A percentile compares a stretch with the other conserved stretches of the same genome.
phyloP scores from a whole-genome alignment of 2,888 invertebrate species.

The Nymphalis polychloros region DNA sequence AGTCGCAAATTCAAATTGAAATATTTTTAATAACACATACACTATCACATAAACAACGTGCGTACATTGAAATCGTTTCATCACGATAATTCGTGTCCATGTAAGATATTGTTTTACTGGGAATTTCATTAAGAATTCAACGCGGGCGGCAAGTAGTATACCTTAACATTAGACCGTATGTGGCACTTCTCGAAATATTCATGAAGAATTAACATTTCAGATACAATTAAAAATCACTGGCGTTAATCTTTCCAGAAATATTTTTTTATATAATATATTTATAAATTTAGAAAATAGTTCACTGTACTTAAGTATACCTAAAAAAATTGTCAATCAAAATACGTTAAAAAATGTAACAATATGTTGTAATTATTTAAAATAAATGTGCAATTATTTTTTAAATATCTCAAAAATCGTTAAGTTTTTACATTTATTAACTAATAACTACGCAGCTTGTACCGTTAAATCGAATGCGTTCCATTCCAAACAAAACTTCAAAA shows the following conservation, averaged over 20 bases:
- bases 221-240: background rate
- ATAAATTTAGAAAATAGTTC: too few species aligned
- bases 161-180: background rate
- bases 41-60: conserved; percentile 12
- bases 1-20: background rate
- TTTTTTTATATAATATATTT: background rate
- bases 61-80: conserved; percentile 30
- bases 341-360: too few species aligned
- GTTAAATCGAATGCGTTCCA: conserved; percentile 1
- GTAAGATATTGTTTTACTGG: conserved; percentile 14
- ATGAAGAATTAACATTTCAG: background rate
- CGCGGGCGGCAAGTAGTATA: background rate
- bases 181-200: background rate
- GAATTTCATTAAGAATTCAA: conserved; percentile 22
- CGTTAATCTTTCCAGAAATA: too few species aligned
- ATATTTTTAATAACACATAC: background rate
- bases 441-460: background rate
- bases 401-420: too few species aligned
- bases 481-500: background rate
- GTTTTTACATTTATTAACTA: background rate
- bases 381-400: too few species aligned
- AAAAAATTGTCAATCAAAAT: background rate
- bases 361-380: too few species aligned
- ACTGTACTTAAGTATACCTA: background rate
- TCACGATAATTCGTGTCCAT: conserved; percentile 43